Conservation (phyloP, 2,888 invertebrate genomes). For the Ochropleura plecta region DNA sequence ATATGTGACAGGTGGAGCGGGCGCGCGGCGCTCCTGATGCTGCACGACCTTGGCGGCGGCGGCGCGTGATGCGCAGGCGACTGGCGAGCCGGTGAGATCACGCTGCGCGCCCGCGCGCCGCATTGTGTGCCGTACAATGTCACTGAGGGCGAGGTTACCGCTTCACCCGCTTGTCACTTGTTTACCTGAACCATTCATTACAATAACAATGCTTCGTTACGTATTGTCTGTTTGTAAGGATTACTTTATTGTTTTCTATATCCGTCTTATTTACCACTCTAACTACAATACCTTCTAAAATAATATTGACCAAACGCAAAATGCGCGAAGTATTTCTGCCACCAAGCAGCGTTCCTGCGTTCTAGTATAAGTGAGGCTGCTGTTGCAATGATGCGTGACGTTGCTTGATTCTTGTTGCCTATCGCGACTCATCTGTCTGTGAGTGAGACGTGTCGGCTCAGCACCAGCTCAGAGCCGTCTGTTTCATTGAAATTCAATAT, state of each 20-base stretch:
- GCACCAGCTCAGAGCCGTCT: background rate
- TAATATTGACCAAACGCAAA: background rate
- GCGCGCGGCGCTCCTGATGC: background rate
- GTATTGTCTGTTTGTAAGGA: constrained; percentile 36
- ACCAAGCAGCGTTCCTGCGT: background rate
- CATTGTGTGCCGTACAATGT: constrained; percentile 35
- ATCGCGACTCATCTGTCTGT: background rate
- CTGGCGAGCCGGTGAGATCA: constrained; percentile 11
- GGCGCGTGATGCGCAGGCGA: constrained; percentile 26
- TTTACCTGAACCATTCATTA: constrained; percentile 30
- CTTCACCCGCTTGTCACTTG: constrained; percentile 16
- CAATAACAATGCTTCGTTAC: constrained; percentile 17
- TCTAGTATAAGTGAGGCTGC: background rate
- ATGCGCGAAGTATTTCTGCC: background rate
- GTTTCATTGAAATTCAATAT: background rate
- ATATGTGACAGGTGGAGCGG: background rate
- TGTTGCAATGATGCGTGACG: background rate
- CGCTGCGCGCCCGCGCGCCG: background rate
- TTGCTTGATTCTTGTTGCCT: background rate
- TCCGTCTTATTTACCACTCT: constrained; percentile 11
- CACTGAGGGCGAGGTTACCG: constrained; percentile 16
- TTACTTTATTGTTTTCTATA: constrained; percentile 30
- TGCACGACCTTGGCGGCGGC: constrained; percentile 42
- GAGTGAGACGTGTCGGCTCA: background rate
- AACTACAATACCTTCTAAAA: constrained; percentile 1